Evolutionary conservation across 2,888 invertebrate species (phyloP).

Genomic region (Colletes collaris): DNA sequence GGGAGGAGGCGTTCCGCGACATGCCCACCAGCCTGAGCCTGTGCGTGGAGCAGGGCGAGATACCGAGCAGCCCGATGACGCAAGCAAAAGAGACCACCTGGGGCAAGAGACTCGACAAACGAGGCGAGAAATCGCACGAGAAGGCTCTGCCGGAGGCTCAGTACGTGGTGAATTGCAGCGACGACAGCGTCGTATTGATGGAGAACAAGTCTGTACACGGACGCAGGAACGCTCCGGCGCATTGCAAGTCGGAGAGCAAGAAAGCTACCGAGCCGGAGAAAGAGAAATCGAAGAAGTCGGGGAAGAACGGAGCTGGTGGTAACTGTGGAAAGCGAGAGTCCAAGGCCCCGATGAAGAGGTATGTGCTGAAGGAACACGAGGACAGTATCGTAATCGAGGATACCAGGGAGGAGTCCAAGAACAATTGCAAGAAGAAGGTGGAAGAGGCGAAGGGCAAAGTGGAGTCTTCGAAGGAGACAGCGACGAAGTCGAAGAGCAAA

Average conservation of each 20-base stretch:
- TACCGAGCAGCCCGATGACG: slow-evolving; percentile 80
- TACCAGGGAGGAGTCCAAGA: slow-evolving; percentile 38
- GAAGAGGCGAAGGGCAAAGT: slow-evolving; percentile 1
- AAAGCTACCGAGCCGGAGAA: slow-evolving; percentile 18
- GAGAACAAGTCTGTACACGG: slow-evolving; percentile 66
- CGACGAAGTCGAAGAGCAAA: slow-evolving; percentile 29
- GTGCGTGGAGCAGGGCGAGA: slow-evolving; percentile 80
- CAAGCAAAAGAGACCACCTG: slow-evolving; percentile 75
- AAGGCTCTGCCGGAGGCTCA: slow-evolving; percentile 74
- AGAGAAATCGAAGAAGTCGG: slow-evolving; percentile 29
- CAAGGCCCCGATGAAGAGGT: slow-evolving; percentile 53
- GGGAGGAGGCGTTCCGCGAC: slow-evolving; percentile 77
- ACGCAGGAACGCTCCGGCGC: background rate
- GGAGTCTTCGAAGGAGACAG: slow-evolving; percentile 17
- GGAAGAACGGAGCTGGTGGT: background rate
- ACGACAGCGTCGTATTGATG: slow-evolving; percentile 77
- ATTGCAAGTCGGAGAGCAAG: slow-evolving; percentile 33
- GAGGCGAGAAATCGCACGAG: slow-evolving; percentile 58
- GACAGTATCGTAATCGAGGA: slow-evolving; percentile 74
- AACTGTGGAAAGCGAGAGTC: slow-evolving; percentile 23
- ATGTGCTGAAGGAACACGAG: slow-evolving; percentile 66
- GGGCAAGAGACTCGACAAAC: slow-evolving; percentile 62
- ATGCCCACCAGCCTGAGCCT: slow-evolving; percentile 78
- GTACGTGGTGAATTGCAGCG: slow-evolving; percentile 79
- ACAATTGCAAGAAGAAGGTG: slow-evolving; percentile 13